These are phyloP conservation scores for Theropithecus gelada DNA, from an alignment of 2,113 vertebrate species.

Conservation along the genomic window DNA sequence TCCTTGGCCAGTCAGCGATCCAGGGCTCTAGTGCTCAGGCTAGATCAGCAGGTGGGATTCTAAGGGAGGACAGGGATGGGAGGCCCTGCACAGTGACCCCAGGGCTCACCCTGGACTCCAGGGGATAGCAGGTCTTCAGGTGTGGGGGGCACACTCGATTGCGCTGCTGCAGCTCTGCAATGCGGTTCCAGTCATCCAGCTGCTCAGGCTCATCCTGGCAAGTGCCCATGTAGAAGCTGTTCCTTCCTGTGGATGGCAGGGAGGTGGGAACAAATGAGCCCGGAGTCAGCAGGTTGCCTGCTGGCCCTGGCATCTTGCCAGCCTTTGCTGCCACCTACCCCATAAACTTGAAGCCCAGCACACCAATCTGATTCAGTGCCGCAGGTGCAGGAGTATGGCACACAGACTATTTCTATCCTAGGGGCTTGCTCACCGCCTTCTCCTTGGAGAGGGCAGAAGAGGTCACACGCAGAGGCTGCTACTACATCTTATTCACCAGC, in stretches of 20 bases:
- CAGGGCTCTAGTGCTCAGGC: background rate
- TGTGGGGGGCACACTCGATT: constrained; percentile 92
- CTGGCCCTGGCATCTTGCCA: background rate
- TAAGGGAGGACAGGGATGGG: background rate
- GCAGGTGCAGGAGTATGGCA: background rate
- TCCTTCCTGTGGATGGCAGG: constrained; percentile 68
- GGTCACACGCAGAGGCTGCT: background rate
- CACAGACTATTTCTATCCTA: background rate
- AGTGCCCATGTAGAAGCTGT: constrained; percentile 83
- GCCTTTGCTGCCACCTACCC: background rate
- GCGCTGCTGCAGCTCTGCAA: constrained; percentile 93
- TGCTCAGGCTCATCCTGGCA: constrained; percentile 94
- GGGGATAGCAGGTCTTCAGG: constrained; percentile 94
- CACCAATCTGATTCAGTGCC: background rate
- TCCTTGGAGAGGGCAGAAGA: background rate
- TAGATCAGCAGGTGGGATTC: background rate
- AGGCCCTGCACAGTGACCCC: fast-evolving
- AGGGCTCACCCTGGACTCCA: constrained; percentile 90
- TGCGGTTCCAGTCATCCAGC: constrained; percentile 92
- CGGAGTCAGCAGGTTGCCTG: background rate
- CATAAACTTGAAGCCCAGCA: background rate
- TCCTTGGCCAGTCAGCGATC: background rate
- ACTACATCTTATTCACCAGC: background rate
- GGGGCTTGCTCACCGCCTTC: background rate
- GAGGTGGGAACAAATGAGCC: background rate